Conservation (phyloP, 1,140 invertebrate species). For the Drosophila oshimai region DNA sequence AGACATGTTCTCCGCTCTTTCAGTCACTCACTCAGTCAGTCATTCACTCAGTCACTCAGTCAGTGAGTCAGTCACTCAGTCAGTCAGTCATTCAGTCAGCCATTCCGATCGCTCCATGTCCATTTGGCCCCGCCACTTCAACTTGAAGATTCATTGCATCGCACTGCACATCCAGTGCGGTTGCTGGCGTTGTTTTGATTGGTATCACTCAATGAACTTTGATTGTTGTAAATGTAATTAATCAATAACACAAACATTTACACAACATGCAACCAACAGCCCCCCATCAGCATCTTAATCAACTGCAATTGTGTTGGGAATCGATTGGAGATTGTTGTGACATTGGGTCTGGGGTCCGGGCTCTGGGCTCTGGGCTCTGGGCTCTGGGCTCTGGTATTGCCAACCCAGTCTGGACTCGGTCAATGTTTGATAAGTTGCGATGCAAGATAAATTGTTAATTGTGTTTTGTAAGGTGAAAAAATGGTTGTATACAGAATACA, state of each 20-base stretch:
- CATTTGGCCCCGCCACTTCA: conserved; percentile 31
- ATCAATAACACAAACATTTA: conserved; percentile 78
- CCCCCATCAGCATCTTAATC: conserved; percentile 54
- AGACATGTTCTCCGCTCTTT: conserved; percentile 67
- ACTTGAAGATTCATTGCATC: conserved; percentile 65
- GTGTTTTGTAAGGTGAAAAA: neutral
- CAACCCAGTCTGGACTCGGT: conserved; percentile 10
- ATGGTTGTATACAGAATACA: too few species aligned
- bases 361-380: too few species aligned
- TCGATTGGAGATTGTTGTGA: conserved; percentile 34
- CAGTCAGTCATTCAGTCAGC: conserved; percentile 18
- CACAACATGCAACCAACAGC: conserved; percentile 39
- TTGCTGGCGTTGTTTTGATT: conserved; percentile 64
- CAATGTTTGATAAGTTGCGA: conserved; percentile 7
- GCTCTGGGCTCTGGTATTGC: too few species aligned
- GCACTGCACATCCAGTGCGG: conserved; percentile 26
- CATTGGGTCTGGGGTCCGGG: too few species aligned
- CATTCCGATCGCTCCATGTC: conserved; percentile 28
- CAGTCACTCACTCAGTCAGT: conserved; percentile 34
- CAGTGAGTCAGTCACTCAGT: conserved; percentile 27
- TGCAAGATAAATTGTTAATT: neutral
- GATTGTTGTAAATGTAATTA: conserved; percentile 81
- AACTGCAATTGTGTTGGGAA: conserved; percentile 48
- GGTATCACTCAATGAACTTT: conserved; percentile 76
- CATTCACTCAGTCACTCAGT: conserved; percentile 19